Evolutionary conservation across 2,888 invertebrate genomes (phyloP).

Genomic region (Nymphalis polychloros): DNA sequence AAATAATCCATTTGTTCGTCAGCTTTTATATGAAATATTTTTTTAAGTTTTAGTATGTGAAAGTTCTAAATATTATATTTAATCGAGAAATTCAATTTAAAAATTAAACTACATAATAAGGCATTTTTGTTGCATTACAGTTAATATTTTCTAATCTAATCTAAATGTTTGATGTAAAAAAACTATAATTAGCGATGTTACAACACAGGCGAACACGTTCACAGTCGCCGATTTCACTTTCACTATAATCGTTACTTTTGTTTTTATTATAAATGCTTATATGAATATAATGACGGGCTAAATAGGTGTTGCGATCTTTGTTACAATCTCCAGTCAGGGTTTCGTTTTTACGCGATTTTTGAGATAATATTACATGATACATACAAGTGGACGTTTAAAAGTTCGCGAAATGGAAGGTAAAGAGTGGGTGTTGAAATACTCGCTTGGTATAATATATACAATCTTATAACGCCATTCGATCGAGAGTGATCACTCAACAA

Average conservation of each 20-base stretch:
- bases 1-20: too few species aligned
- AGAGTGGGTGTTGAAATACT: too few species aligned
- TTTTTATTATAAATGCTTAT: conserved; percentile 2
- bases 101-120: too few species aligned
- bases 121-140: too few species aligned
- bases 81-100: neutral
- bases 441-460: too few species aligned
- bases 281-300: neutral
- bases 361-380: too few species aligned
- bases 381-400: neutral
- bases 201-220: conserved; percentile 23
- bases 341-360: too few species aligned
- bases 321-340: neutral
- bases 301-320: neutral
- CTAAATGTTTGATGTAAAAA: too few species aligned
- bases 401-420: too few species aligned
- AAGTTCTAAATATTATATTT: neutral
- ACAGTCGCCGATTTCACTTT: conserved; percentile 33
- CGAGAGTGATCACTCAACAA: too few species aligned
- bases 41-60: neutral
- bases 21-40: neutral
- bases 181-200: too few species aligned
- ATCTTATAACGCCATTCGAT: too few species aligned
- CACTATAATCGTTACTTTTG: conserved; percentile 21
- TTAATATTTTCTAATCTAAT: neutral